Base-by-base conservation (phyloP, 2,113 vertebrate genomes). In the Pterocles gutturalis region DNA sequence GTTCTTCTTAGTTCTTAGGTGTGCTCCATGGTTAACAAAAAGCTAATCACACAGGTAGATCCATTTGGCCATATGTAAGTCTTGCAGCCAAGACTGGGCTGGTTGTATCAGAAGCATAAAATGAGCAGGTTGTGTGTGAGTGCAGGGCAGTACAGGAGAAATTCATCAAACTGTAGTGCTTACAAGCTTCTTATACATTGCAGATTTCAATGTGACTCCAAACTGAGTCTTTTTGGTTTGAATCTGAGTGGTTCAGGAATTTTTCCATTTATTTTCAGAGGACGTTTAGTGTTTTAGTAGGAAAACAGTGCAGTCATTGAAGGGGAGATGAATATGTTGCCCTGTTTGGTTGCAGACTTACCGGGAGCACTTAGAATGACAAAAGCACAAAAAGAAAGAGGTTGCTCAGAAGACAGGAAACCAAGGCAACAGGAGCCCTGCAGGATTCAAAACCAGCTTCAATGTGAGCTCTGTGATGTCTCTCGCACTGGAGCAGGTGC, bases 341-440 rank as follows among this genome's bases (percentile, higher is more conserved):
- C 6, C 60, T 92, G 75, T 75, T 75, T 89, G 33, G 33, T n/a
- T 55, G 38, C 96, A 99, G 99, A 98, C 97, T 3, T 99, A 99
- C 92, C 93, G 96, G 43, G 98, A 99, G 78, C 99, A 98, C 89
- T 98, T 98, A 24, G 98, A 99, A 48, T 98, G 99, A 33, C 99
- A 99, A 95, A 99, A 99, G 96, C 99, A 99, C 96, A 98, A 98
- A 89, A 99, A 99, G 97, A 99, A 99, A 83, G 98, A 98, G 87
- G 93, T 97, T 5, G 98, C 98, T 21, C 95, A 98, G 85, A 98
- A 98, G 90, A 91, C 94, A 41, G 98, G 98, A 20, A 83, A 81
- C 13, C 82, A 97, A 90, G 83, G 96, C 5, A 97, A 45, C 6
- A 96, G 96, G 19, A 98, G 97, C n/a, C 94, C 91, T 0, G 87